Evolutionary conservation across 2,888 invertebrate species (phyloP).

Genomic region (Cryptophagus acutangulus): DNA sequence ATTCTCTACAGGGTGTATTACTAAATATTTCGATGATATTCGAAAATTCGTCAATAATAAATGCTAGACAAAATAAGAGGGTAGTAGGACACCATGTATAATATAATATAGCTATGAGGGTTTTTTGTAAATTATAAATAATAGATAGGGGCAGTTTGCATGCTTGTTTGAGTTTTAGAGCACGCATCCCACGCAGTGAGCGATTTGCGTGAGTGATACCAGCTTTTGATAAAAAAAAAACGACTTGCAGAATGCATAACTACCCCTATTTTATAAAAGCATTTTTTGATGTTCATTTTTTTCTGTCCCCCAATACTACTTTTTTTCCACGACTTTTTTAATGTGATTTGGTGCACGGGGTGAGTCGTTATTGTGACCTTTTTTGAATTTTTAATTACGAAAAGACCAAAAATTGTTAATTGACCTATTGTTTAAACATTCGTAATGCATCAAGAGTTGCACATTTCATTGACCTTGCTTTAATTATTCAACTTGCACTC

Average conservation of each 20-base stretch:
- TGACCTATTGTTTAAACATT: slow-evolving; percentile 5
- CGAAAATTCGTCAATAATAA: too few relatives aligned
- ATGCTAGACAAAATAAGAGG: too few relatives aligned
- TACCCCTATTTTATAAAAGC: too few relatives aligned
- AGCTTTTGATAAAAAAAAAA: slow-evolving; percentile 22
- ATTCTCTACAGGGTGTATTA: too few relatives aligned
- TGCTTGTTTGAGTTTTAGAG: slow-evolving; percentile 25
- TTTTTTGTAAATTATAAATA: slow-evolving; percentile 26
- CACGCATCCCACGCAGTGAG: slow-evolving; percentile 28
- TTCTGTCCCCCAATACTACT: too few relatives aligned
- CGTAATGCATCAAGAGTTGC: neutral
- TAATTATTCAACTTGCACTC: slow-evolving; percentile 5
- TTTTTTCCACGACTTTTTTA: too few relatives aligned
- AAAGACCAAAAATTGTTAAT: neutral
- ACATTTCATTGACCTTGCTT: slow-evolving; percentile 8
- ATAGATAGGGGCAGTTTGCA: slow-evolving; percentile 34
- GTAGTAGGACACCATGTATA: too few relatives aligned
- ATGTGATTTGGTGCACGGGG: neutral
- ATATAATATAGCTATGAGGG: too few relatives aligned
- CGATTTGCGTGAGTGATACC: slow-evolving; percentile 33
- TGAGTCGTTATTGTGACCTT: neutral
- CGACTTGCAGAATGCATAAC: slow-evolving; percentile 31
- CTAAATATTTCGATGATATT: too few relatives aligned
- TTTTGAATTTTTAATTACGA: neutral
- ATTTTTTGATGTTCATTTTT: too few relatives aligned